A percentile compares a stretch with the other conserved stretches of the same genome.
Conservation (phyloP, 2,113 vertebrate species). For the Argyrosomus japonicus region DNA sequence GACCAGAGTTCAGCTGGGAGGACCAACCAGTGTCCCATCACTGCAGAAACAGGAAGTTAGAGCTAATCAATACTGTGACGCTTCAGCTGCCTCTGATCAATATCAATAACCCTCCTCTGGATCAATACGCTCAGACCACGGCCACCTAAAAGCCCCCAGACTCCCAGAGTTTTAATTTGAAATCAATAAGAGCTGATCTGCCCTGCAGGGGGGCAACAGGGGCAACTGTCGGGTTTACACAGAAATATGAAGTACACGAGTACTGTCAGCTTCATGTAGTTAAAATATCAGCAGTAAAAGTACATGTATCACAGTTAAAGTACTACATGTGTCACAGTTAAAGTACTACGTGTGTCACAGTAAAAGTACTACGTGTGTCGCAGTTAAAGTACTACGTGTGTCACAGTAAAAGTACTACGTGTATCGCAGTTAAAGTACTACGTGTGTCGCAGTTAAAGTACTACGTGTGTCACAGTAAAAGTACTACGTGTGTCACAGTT, state of each 20-base stretch:
- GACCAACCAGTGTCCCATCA: conserved; percentile 32
- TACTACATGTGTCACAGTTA: too few relatives aligned
- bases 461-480: background rate
- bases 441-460: background rate
- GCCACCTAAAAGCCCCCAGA: background rate
- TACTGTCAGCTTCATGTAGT: background rate
- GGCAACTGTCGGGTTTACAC: background rate
- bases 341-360: too few relatives aligned
- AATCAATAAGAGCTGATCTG: conserved; percentile 20
- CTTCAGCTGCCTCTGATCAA: conserved; percentile 41
- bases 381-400: too few relatives aligned
- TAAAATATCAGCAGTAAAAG: background rate
- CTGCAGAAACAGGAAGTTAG: background rate
- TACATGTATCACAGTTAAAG: background rate
- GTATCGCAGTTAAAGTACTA: background rate
- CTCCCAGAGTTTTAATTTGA: background rate
- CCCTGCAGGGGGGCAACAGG: background rate
- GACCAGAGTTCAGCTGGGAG: conserved; percentile 43
- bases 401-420: background rate
- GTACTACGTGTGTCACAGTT: background rate
- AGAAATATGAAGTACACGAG: background rate
- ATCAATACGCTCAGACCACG: conserved; percentile 3
- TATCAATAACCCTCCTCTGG: conserved; percentile 27
- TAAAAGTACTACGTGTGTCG: too few relatives aligned
- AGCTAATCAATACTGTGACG: conserved; percentile 18